phyloP scores from a whole-genome alignment of 2,113 vertebrate species.

The Mandrillus leucophaeus region DNA sequence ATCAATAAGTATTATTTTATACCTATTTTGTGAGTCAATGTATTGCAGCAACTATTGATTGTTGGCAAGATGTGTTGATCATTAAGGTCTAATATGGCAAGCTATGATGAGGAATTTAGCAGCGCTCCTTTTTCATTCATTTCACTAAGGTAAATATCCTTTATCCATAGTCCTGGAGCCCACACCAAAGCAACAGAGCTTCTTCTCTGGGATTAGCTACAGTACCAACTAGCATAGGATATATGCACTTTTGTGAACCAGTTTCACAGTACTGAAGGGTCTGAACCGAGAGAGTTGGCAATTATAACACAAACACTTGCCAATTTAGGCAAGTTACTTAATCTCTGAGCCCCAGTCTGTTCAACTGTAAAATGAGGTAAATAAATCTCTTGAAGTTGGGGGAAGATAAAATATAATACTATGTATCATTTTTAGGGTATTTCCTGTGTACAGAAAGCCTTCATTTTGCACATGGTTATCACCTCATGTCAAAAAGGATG shows the following conservation, averaged over 20 bases:
- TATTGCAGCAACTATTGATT: not conserved
- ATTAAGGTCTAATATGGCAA: not conserved
- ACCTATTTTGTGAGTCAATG: not conserved
- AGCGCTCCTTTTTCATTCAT: not conserved
- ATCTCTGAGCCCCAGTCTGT: not conserved
- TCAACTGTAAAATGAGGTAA: not conserved
- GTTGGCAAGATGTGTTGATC: slow-evolving; percentile 6
- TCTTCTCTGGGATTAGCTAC: not conserved
- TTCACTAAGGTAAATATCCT: not conserved
- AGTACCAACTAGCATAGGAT: not conserved
- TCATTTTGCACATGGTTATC: not conserved
- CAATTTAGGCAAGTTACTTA: not conserved
- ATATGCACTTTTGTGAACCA: not conserved
- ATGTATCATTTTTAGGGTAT: not conserved
- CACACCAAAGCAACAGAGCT: not conserved
- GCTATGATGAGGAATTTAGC: not conserved
- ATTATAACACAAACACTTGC: not conserved
- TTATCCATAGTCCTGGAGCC: not conserved
- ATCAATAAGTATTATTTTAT: slow-evolving; percentile 14
- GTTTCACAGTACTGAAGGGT: not conserved
- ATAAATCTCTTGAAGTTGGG: not conserved
- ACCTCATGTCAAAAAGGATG: not conserved
- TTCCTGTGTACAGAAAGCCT: not conserved
- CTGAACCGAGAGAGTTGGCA: not conserved
- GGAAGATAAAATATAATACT: not conserved